phyloP scores from a whole-genome alignment of 2,113 vertebrate genomes.

The Ptyas mucosa region DNA sequence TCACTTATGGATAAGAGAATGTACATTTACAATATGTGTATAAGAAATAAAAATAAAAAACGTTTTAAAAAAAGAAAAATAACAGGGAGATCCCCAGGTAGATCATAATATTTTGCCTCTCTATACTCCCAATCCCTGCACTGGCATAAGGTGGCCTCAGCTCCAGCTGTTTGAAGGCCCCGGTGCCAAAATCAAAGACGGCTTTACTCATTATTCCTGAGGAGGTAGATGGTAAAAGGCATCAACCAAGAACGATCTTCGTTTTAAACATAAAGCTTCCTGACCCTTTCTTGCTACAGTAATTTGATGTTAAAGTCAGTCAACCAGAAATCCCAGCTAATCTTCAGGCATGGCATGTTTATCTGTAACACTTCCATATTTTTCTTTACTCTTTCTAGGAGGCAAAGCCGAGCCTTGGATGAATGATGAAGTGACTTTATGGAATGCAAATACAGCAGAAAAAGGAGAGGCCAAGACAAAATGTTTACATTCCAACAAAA shows the following conservation, averaged over 20 bases:
- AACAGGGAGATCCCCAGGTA: background rate
- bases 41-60: too few relatives aligned
- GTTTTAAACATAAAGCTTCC: slow-evolving; percentile 33
- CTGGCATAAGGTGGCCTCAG: background rate
- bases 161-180: background rate
- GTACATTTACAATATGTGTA: too few relatives aligned
- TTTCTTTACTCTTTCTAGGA: slow-evolving; percentile 37
- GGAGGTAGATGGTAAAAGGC: background rate
- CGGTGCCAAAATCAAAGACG: background rate
- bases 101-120: background rate
- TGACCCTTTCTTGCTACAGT: slow-evolving; percentile 17
- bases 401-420: slow-evolving; percentile 31
- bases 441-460: slow-evolving; percentile 26
- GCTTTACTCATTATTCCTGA: background rate
- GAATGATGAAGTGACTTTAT: slow-evolving; percentile 44
- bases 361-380: slow-evolving; percentile 27
- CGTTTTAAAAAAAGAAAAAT: background rate
- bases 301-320: background rate
- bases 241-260: background rate
- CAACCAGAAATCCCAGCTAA: slow-evolving; percentile 48
- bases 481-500: background rate
- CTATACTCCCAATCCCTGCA: background rate
- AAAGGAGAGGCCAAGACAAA: background rate
- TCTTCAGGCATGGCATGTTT: slow-evolving; percentile 33
- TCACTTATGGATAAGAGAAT: too few relatives aligned